Evolutionary conservation across 1,140 invertebrate species (phyloP).

Genomic region (Drosophila insularis): DNA sequence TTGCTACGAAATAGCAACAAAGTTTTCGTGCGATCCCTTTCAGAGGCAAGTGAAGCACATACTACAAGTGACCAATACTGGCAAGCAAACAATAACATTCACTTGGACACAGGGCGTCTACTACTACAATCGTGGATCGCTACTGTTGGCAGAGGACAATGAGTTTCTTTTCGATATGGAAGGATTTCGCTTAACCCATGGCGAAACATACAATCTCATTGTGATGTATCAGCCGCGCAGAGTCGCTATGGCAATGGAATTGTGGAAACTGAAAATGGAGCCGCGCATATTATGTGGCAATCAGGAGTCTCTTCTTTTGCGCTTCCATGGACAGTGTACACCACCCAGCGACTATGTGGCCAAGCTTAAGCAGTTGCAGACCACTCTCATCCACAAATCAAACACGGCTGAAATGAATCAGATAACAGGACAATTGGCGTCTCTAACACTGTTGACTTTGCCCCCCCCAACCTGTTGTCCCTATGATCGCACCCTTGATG

Average conservation of each 20-base stretch:
- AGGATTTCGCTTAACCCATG: constrained; percentile 49
- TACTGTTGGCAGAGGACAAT: constrained; percentile 59
- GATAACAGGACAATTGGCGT: constrained; percentile 37
- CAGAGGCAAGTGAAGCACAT: constrained; percentile 34
- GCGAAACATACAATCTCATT: constrained; percentile 36
- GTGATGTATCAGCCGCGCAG: constrained; percentile 69
- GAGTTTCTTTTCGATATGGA: constrained; percentile 64
- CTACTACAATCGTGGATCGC: constrained; percentile 51
- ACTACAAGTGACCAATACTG: constrained; percentile 58
- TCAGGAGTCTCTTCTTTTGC: constrained; percentile 51
- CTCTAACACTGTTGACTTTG: constrained; percentile 43
- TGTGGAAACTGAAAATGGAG: constrained; percentile 62
- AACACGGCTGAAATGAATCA: constrained; percentile 37
- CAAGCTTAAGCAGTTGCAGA: constrained; percentile 41
- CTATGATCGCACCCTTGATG: constrained; percentile 59
- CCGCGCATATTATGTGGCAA: constrained; percentile 58
- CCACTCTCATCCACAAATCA: constrained; percentile 35
- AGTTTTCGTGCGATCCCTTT: constrained; percentile 59
- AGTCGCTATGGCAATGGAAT: constrained; percentile 51
- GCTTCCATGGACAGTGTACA: constrained; percentile 56
- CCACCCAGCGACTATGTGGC: constrained; percentile 56
- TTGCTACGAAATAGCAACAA: constrained; percentile 36
- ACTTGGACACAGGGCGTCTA: constrained; percentile 62
- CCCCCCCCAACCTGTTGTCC: constrained; percentile 56
- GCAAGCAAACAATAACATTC: constrained; percentile 57